These are phyloP conservation scores for Herminia tarsipennalis DNA, from an alignment of 2,888 invertebrate genomes.

Conservation along the genomic window DNA sequence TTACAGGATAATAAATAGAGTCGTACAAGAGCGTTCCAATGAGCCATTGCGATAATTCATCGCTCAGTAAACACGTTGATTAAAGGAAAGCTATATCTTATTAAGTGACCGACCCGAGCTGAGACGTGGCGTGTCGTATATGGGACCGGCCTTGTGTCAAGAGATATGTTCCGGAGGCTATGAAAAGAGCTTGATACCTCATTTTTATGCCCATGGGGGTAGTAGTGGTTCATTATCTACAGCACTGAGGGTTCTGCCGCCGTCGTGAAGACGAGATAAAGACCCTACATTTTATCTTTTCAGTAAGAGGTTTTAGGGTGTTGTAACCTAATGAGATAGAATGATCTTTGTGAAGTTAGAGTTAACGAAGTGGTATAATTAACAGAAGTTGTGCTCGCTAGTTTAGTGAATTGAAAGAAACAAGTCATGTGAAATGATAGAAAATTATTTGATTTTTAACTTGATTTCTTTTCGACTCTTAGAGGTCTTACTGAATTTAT, in stretches of 20 bases:
- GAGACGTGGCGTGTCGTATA: conserved; percentile 1
- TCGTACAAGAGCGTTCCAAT: too few species aligned
- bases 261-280: conserved; percentile 37
- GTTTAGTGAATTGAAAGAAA: background rate
- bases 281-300: conserved; percentile 34
- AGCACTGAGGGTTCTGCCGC: conserved; percentile 25
- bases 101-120: conserved; percentile 1
- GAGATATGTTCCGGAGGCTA: conserved; percentile 29
- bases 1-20: background rate
- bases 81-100: background rate
- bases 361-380: background rate
- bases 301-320: conserved; percentile 9
- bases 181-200: conserved; percentile 34
- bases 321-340: background rate
- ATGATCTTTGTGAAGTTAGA: conserved; percentile 1
- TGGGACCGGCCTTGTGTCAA: conserved; percentile 14
- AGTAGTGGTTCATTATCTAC: conserved; percentile 53
- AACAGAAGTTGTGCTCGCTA: background rate
- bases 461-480: too few species aligned
- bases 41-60: background rate
- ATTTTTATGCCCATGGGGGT: conserved; percentile 45
- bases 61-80: background rate
- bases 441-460: too few species aligned
- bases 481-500: too few species aligned
- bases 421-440: background rate